Base-by-base conservation (phyloP, 2,888 invertebrate species). In the Sinhomidia bicolor region DNA sequence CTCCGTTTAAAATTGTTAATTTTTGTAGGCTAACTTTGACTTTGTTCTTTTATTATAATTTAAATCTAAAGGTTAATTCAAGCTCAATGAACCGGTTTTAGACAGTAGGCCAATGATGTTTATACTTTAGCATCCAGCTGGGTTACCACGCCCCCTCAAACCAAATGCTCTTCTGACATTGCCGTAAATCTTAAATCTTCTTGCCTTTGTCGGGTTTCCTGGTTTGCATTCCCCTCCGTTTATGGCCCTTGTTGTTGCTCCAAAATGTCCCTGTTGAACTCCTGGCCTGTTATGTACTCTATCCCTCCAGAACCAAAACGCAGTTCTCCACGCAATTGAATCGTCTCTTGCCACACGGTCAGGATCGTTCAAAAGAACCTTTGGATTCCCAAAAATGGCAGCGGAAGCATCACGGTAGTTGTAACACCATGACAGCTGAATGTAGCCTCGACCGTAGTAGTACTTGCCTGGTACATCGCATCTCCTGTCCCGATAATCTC, bases 391-490 rank as follows among this genome's bases (percentile, higher is more conserved):
- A 68, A 82, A 91, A 10, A 91, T 80, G 3, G 83, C 88, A 17
- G 29, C 23, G 5, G 88, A 89, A 2, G 90, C 90, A 0, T 68
- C 74, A 1, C 44, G 14, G 68, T 90, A 90, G 62, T 91, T 91
- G 88, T 89, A 90, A 62, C 92, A 92, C 91, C 91, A 91, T 4
- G 89, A 81, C 51, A 91, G 68, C 60, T 91, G 91, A 78, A 91
- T 91, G 82, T 90, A 91, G 10, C 92, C 92, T 41, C 91, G 65
- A 1, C 90, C 89, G 20, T 80, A 80, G 26, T 80, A 90, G 14
- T 74, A 47, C 79, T 89, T 76, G 0, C 62, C 71, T 17, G 57
- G 44, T 9, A 62, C 86, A 20, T 88, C 89, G 54, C 89, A 89
- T 0, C 81, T 85, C 5, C 81, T 81, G 20, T 79, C 85, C 10